phyloP scores from a whole-genome alignment of 2,113 vertebrate genomes.

The Trichechus manatus region DNA sequence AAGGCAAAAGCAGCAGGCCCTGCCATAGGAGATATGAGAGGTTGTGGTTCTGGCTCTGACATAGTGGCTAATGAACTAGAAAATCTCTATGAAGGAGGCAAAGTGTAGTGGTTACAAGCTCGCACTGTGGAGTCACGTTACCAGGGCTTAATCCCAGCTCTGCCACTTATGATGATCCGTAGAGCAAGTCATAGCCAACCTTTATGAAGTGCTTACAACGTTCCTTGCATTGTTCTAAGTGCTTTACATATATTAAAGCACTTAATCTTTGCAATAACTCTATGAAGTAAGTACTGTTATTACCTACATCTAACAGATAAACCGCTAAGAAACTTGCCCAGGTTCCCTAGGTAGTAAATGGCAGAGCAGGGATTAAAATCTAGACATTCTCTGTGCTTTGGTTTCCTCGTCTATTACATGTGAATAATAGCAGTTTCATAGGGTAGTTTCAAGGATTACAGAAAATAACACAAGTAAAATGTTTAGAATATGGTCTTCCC shows the following conservation, averaged over 20 bases:
- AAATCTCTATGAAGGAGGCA: not conserved
- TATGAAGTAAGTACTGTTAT: not conserved
- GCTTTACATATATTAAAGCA: not conserved
- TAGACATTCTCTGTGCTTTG: not conserved
- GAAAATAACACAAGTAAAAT: slow-evolving; percentile 30
- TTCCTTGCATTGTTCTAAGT: not conserved
- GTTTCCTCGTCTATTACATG: not conserved
- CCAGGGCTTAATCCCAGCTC: not conserved
- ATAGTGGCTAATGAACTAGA: not conserved
- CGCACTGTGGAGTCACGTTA: too few relatives aligned
- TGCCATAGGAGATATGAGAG: not conserved
- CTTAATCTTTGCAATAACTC: not conserved
- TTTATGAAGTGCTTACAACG: not conserved
- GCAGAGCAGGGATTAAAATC: not conserved
- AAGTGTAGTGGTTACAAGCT: not conserved
- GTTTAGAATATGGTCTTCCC: not conserved
- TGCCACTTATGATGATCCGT: not conserved
- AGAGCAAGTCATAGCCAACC: not conserved
- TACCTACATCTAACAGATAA: not conserved
- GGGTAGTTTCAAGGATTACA: slow-evolving; percentile 5
- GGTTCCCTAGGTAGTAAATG: not conserved
- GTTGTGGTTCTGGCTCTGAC: not conserved
- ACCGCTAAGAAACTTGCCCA: not conserved
- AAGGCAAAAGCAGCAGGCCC: not conserved
- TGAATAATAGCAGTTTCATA: not conserved